phyloP scores from a whole-genome alignment of 2,113 vertebrate species.

The Mus musculus region GRCm39 chr12:53330501-53331000 shows the following conservation, averaged over 20 bases:
- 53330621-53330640: neutral
- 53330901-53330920: neutral
- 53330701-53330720: constrained; percentile 28
- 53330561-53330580: neutral
- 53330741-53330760: neutral
- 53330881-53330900: neutral
- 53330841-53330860: neutral
- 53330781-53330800: neutral
- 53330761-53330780: constrained; percentile 37
- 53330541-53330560: neutral
- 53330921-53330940: neutral
- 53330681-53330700: neutral
- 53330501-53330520: neutral
- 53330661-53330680: neutral
- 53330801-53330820: neutral
- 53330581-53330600: neutral
- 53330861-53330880: neutral
- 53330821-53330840: constrained; percentile 23
- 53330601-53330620: neutral
- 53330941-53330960: too few species aligned
- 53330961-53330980: too few species aligned
- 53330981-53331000: neutral
- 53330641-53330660: neutral
- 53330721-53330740: neutral
- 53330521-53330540: too few species aligned